Percentiles rank a stretch among this genome's conserved stretches.
These are phyloP conservation scores for Rhineura floridana DNA, from an alignment of 2,113 vertebrate species.

Conservation along the genomic window DNA sequence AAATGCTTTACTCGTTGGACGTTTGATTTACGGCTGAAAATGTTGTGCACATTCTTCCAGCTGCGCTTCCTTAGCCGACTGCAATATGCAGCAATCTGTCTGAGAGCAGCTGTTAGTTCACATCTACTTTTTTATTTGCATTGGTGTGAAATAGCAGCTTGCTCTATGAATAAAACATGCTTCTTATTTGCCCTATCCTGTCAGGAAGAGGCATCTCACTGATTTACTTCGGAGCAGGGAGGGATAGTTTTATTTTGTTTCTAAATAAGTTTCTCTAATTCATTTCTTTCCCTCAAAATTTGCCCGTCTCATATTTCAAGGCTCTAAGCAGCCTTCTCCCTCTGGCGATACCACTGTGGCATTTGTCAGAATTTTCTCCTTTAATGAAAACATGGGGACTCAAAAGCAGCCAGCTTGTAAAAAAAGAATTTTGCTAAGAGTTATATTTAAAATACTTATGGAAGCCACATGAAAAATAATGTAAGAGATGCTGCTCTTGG, in stretches of 20 bases:
- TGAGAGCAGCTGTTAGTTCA: conserved; percentile 72
- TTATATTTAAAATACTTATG: neutral
- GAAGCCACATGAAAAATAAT: neutral
- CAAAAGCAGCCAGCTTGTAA: neutral
- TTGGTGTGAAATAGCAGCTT: conserved; percentile 69
- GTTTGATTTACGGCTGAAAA: conserved; percentile 72
- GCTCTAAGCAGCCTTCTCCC: neutral
- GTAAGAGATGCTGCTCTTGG: neutral
- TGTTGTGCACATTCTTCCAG: conserved; percentile 65
- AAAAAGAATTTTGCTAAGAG: neutral
- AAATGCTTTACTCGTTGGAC: conserved; percentile 55
- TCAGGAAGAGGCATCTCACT: conserved; percentile 57
- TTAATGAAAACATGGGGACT: neutral
- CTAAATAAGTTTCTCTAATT: conserved; percentile 38
- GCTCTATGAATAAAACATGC: conserved; percentile 73
- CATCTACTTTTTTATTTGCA: conserved; percentile 69
- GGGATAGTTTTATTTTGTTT: conserved; percentile 33
- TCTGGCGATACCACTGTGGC: neutral
- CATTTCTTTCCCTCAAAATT: conserved; percentile 5
- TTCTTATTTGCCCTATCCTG: conserved; percentile 30
- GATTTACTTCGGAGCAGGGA: conserved; percentile 35
- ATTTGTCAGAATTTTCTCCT: neutral
- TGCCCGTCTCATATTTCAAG: conserved; percentile 37
- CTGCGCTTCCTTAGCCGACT: conserved; percentile 64
- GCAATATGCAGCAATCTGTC: conserved; percentile 56